Conservation (phyloP, 2,113 vertebrate genomes). For the Emydura subglobosa region DNA sequence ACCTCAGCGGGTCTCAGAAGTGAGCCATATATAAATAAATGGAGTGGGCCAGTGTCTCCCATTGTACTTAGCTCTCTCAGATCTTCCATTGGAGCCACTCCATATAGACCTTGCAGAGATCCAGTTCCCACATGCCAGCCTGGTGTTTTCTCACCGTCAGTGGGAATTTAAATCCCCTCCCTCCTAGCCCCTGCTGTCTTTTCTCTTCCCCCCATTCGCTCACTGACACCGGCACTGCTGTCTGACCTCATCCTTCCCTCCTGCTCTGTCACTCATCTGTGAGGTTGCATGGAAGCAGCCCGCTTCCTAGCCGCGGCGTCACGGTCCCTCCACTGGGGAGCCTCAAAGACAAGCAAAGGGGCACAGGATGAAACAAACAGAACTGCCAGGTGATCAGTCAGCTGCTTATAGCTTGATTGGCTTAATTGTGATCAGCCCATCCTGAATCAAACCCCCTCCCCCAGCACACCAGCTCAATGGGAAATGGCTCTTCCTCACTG, state of each 20-base stretch:
- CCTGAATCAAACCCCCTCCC: background rate
- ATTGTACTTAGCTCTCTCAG: background rate
- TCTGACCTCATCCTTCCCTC: background rate
- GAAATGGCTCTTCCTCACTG: accelerated
- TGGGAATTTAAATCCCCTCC: accelerated
- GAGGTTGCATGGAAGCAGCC: background rate
- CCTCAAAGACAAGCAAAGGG: background rate
- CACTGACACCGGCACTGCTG: background rate
- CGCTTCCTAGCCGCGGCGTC: background rate
- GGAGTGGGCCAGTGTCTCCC: background rate
- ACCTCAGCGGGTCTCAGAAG: background rate
- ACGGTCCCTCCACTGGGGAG: background rate
- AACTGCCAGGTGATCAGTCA: background rate
- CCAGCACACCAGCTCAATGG: background rate
- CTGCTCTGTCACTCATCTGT: accelerated
- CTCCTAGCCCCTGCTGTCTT: background rate
- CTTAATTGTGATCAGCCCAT: background rate
- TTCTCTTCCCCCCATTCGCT: accelerated
- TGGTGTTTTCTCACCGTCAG: accelerated
- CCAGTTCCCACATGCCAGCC: accelerated
- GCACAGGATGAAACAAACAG: background rate
- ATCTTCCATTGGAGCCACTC: too few relatives aligned
- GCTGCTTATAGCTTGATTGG: accelerated
- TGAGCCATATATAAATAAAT: background rate
- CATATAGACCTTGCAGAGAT: accelerated